Evolutionary conservation across 2,113 vertebrate genomes (phyloP).

Genomic region (Felis catus): F.catus_Fca126_mat1.0 CM031416.1:99539501-99540000

Average conservation of each 20-base stretch:
- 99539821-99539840: background rate
- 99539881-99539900: conserved; percentile 1
- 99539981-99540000: background rate
- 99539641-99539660: background rate
- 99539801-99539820: background rate
- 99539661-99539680: background rate
- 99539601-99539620: conserved; percentile 15
- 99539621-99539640: background rate
- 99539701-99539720: background rate
- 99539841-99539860: background rate
- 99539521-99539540: background rate
- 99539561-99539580: background rate
- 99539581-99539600: background rate
- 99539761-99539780: background rate
- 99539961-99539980: background rate
- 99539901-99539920: background rate
- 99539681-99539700: background rate
- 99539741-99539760: background rate
- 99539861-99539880: background rate
- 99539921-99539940: background rate
- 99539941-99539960: background rate
- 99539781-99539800: background rate
- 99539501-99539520: background rate
- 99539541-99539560: conserved; percentile 15
- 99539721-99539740: background rate